These are phyloP conservation scores for Microctonus aethiopoides DNA, from an alignment of 2,888 invertebrate species.

Conservation along the genomic window DNA sequence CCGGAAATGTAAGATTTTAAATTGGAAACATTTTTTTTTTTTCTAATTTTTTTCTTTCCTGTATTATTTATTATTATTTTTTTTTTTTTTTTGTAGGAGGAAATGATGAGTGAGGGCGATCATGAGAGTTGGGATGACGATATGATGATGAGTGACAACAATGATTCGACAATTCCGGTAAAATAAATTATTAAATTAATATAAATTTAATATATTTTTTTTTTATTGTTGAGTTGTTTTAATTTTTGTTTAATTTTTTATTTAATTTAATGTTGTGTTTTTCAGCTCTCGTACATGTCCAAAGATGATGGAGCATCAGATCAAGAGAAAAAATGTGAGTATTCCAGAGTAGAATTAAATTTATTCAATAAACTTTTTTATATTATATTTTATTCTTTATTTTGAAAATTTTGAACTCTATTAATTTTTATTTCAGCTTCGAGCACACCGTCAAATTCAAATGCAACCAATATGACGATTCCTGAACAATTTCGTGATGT, in stretches of 20 bases:
- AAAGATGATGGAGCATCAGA: conserved; percentile 62
- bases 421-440: conserved; percentile 46
- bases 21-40: too few species aligned
- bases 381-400: too few species aligned
- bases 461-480: conserved; percentile 61
- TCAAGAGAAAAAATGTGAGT: conserved; percentile 61
- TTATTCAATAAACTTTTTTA: too few species aligned
- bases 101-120: conserved; percentile 65
- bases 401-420: conserved; percentile 16
- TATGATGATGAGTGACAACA: conserved; percentile 62
- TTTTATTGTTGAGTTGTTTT: too few species aligned
- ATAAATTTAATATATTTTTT: background rate
- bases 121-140: conserved; percentile 66
- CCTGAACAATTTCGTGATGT: conserved; percentile 74
- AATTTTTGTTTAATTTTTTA: too few species aligned
- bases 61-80: background rate
- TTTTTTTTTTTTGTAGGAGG: conserved; percentile 48
- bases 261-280: conserved; percentile 21
- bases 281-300: conserved; percentile 60
- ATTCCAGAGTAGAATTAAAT: background rate
- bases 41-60: conserved; percentile 16
- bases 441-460: conserved; percentile 59
- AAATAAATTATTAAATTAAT: conserved; percentile 18
- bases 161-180: conserved; percentile 62
- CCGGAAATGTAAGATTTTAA: conserved; percentile 62